Evolutionary conservation across 2,797 vertebrate species (phyloP).

Genomic region (Phoeniculus purpureus): DNA sequence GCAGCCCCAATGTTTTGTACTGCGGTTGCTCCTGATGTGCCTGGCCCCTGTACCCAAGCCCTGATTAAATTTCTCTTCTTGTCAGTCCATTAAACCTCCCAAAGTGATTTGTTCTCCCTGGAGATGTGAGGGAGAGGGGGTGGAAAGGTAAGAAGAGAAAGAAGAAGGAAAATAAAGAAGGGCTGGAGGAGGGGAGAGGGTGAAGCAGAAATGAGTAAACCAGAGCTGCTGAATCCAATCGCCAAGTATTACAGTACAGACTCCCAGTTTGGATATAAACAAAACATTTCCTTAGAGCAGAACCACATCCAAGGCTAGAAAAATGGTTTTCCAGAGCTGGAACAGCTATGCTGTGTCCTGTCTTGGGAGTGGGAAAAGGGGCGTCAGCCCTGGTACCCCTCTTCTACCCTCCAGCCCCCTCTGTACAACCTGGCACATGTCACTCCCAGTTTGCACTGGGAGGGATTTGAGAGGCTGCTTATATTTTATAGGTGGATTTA

Average conservation of each 20-base stretch:
- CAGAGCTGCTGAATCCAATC: constrained; percentile 58
- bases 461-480: neutral
- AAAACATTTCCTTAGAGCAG: constrained; percentile 63
- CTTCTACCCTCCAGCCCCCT: neutral
- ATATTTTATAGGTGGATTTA: neutral
- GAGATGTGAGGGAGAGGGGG: constrained; percentile 23
- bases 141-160: constrained; percentile 65
- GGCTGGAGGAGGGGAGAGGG: neutral
- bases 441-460: neutral
- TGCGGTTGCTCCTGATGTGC: neutral
- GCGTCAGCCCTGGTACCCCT: neutral
- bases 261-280: constrained; percentile 54
- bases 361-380: neutral
- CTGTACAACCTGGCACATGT: rapidly evolving
- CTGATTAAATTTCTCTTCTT: constrained; percentile 39
- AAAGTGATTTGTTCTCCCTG: constrained; percentile 49
- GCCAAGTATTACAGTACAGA: constrained; percentile 61
- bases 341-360: neutral
- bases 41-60: neutral
- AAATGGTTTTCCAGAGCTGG: constrained; percentile 54
- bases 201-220: constrained; percentile 53
- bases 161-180: neutral
- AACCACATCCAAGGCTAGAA: constrained; percentile 46
- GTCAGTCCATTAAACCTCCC: constrained; percentile 35
- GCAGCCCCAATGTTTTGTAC: constrained; percentile 58